Conservation (phyloP, 1,140 invertebrate genomes). For the Leucophenga varia region DNA sequence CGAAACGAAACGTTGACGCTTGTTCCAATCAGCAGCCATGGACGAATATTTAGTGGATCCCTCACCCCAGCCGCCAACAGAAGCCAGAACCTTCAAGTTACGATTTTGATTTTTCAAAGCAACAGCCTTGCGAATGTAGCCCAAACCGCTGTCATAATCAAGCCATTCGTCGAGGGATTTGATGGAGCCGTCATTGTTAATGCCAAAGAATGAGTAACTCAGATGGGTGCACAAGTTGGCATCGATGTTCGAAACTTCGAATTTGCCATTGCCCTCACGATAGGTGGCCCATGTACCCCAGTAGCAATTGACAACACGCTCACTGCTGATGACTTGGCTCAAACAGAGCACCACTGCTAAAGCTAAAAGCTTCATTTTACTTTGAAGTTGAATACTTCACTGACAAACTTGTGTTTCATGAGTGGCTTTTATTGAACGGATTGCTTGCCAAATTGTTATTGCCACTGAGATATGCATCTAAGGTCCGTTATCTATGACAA, state of each 20-base stretch:
- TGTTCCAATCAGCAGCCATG: slow-evolving; percentile 57
- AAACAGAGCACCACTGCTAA: too few relatives aligned
- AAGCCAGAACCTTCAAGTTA: slow-evolving; percentile 67
- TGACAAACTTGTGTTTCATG: too few relatives aligned
- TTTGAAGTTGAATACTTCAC: too few relatives aligned
- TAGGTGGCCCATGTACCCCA: slow-evolving; percentile 74
- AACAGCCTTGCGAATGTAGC: slow-evolving; percentile 60
- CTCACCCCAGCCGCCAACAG: slow-evolving; percentile 79
- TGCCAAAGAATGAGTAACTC: slow-evolving; percentile 71
- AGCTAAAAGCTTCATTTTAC: too few relatives aligned
- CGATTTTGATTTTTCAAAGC: slow-evolving; percentile 64
- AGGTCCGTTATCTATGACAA: too few relatives aligned
- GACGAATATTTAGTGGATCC: slow-evolving; percentile 67
- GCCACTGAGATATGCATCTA: too few relatives aligned
- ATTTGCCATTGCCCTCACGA: slow-evolving; percentile 65
- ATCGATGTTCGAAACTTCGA: slow-evolving; percentile 67
- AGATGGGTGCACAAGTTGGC: slow-evolving; percentile 70
- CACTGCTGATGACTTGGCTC: too few relatives aligned
- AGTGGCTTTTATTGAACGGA: too few relatives aligned
- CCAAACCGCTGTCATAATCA: slow-evolving; percentile 35
- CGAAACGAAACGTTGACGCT: slow-evolving; percentile 63
- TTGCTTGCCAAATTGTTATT: too few relatives aligned
- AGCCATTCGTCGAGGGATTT: slow-evolving; percentile 34
- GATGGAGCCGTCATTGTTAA: slow-evolving; percentile 58
- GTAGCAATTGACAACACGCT: slow-evolving; percentile 70